Evolutionary conservation across 2,888 invertebrate genomes (phyloP).

Genomic region (Tholera decimalis): DNA sequence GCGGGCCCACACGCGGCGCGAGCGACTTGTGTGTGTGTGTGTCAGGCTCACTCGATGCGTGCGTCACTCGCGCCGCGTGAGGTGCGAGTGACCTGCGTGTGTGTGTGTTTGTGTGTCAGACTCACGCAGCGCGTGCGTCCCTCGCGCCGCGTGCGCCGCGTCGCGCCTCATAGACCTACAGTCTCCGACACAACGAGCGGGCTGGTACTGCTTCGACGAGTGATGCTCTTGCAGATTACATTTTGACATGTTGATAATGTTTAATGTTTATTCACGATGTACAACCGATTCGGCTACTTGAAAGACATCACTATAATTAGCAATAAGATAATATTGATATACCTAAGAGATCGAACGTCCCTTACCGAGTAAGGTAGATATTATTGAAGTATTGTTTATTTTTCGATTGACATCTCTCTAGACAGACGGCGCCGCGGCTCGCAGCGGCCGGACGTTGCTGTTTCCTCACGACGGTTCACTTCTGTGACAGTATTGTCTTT

Average conservation of each 20-base stretch:
- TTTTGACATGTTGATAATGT: conserved; percentile 77
- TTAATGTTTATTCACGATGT: conserved; percentile 76
- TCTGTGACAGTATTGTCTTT: conserved; percentile 83
- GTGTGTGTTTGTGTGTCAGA: too few relatives aligned
- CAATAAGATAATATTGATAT: conserved; percentile 90
- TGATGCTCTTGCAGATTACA: conserved; percentile 84
- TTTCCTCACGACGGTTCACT: conserved; percentile 69
- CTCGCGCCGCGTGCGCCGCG: conserved; percentile 35
- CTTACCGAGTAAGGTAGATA: conserved; percentile 91
- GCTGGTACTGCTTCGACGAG: conserved; percentile 88
- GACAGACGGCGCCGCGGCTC: conserved; percentile 72
- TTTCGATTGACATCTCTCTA: conserved; percentile 87
- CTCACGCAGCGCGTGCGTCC: too few relatives aligned
- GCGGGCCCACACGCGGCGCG: conserved; percentile 56
- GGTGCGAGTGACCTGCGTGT: background rate
- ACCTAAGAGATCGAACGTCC: conserved; percentile 91
- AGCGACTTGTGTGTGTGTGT: conserved; percentile 23
- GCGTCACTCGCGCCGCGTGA: conserved; percentile 33
- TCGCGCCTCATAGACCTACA: conserved; percentile 38
- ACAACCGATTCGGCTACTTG: conserved; percentile 86
- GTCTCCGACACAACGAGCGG: conserved; percentile 80
- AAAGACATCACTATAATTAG: conserved; percentile 87
- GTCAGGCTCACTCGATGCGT: too few relatives aligned
- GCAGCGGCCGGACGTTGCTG: conserved; percentile 50
- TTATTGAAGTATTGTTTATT: conserved; percentile 87